Evolutionary conservation across 1,140 invertebrate genomes (phyloP).

Genomic region (Octopus sinensis): DNA sequence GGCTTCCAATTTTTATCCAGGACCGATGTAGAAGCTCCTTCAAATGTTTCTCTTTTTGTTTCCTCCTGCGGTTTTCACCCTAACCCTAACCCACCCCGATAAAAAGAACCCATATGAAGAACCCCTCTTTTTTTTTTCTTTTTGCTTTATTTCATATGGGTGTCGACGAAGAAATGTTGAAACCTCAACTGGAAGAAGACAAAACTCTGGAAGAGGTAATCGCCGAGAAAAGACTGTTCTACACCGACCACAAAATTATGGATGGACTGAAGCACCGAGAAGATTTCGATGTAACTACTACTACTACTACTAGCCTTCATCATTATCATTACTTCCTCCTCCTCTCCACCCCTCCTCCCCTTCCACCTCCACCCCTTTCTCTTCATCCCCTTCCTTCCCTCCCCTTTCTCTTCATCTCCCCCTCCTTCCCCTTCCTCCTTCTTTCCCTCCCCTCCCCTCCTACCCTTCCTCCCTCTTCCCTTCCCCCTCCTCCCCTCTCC

Average conservation of each 20-base stretch:
- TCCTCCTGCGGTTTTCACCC: too few species aligned
- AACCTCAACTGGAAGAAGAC: slow-evolving; percentile 57
- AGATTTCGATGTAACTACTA: slow-evolving; percentile 33
- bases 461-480: too few species aligned
- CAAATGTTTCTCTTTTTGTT: too few species aligned
- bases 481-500: slow-evolving; percentile 17
- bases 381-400: slow-evolving; percentile 16
- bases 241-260: slow-evolving; percentile 58
- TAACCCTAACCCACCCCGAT: too few species aligned
- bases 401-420: slow-evolving; percentile 13
- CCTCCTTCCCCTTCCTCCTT: slow-evolving; percentile 18
- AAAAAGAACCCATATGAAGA: neutral
- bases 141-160: slow-evolving; percentile 51
- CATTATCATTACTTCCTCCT: too few species aligned
- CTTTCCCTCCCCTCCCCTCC: neutral
- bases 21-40: too few species aligned
- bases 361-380: neutral
- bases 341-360: too few species aligned
- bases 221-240: slow-evolving; percentile 57
- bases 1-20: too few species aligned
- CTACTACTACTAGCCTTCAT: neutral
- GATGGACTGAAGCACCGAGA: slow-evolving; percentile 39
- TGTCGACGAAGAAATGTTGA: slow-evolving; percentile 56
- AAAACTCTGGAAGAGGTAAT: slow-evolving; percentile 55
- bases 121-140: neutral